Conservation (phyloP, 2,888 invertebrate species). For the Chrysopilus asiliformis region DNA sequence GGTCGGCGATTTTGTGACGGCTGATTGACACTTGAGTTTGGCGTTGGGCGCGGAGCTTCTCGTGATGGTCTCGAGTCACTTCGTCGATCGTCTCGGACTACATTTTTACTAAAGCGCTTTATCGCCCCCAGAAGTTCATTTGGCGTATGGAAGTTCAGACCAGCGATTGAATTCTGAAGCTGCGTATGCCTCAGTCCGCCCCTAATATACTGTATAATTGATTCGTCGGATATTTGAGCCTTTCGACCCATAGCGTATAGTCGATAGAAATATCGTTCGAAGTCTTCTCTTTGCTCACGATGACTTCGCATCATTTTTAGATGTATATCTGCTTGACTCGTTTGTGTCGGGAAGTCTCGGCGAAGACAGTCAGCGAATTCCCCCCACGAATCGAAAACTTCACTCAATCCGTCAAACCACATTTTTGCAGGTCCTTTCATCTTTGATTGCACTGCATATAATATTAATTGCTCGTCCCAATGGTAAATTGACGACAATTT, state of each 20-base stretch:
- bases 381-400: slow-evolving; percentile 5
- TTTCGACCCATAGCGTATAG: slow-evolving; percentile 13
- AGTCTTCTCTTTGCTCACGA: slow-evolving; percentile 7
- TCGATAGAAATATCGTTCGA: slow-evolving; percentile 13
- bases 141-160: too few species aligned
- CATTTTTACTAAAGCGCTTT: too few species aligned
- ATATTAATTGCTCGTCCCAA: slow-evolving; percentile 6
- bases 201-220: slow-evolving; percentile 14
- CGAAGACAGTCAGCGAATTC: slow-evolving; percentile 1
- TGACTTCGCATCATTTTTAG: slow-evolving; percentile 9
- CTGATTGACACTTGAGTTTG: too few species aligned
- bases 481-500: slow-evolving; percentile 2
- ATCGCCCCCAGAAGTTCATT: too few species aligned
- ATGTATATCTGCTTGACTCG: slow-evolving; percentile 10
- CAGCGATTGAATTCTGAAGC: too few species aligned
- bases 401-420: slow-evolving; percentile 7
- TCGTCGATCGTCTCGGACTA: too few species aligned
- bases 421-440: slow-evolving; percentile 5
- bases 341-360: slow-evolving; percentile 9
- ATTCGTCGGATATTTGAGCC: slow-evolving; percentile 12
- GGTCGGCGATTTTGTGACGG: too few species aligned
- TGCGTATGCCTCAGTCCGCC: slow-evolving; percentile 13
- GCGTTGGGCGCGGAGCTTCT: too few species aligned
- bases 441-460: slow-evolving; percentile 7
- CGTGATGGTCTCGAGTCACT: too few species aligned